Evolutionary conservation across 2,888 invertebrate genomes (phyloP).

Genomic region (Unio pictorum): DNA sequence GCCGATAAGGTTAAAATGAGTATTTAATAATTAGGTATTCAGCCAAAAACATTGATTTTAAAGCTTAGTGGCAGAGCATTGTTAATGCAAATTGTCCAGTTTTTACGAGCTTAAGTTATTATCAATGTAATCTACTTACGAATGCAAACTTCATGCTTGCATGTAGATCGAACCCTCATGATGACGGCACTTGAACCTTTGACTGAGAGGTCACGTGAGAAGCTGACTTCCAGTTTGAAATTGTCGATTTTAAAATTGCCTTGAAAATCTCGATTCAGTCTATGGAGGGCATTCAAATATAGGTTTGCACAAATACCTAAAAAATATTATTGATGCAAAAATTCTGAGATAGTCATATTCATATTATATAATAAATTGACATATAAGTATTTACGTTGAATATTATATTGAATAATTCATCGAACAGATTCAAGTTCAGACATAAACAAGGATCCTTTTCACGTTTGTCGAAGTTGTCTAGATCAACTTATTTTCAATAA

Average conservation of each 20-base stretch:
- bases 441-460: too few species aligned
- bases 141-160: conserved; percentile 14
- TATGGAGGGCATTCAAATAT: conserved; percentile 28
- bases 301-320: conserved; percentile 17
- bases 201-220: conserved; percentile 6
- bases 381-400: background rate
- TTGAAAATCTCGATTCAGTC: conserved; percentile 26
- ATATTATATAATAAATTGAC: background rate
- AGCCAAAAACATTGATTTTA: too few species aligned
- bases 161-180: conserved; percentile 9
- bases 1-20: too few species aligned
- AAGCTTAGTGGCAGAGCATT: too few species aligned
- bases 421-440: too few species aligned
- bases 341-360: background rate
- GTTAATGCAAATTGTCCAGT: too few species aligned
- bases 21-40: too few species aligned
- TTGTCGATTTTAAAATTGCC: conserved; percentile 21
- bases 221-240: conserved; percentile 19
- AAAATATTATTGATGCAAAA: background rate
- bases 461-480: too few species aligned
- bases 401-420: too few species aligned
- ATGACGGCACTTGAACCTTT: conserved; percentile 16
- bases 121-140: conserved; percentile 14
- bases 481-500: too few species aligned
- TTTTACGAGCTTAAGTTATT: background rate